Conservation (phyloP, 2,797 vertebrate genomes). For the Cryptoprocta ferox region DNA sequence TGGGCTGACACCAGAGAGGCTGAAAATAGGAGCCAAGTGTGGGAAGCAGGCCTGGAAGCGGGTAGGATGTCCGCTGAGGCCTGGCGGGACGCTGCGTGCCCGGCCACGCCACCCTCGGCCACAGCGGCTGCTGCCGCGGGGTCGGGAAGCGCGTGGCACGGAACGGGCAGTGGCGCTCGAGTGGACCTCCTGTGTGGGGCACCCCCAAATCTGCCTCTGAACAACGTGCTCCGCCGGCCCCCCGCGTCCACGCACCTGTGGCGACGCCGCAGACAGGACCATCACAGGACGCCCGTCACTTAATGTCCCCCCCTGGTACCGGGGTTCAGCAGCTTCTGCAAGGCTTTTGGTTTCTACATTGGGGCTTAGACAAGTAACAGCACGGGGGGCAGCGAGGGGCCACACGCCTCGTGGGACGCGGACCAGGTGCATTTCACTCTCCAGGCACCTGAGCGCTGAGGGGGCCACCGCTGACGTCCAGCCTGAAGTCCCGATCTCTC, state of each 20-base stretch:
- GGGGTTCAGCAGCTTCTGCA: fast-evolving
- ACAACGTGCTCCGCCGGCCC: not conserved
- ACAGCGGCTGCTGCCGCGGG: fast-evolving
- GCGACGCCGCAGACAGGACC: not conserved
- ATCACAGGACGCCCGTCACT: fast-evolving
- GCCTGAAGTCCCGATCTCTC: not conserved
- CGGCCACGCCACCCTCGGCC: not conserved
- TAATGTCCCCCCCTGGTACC: fast-evolving
- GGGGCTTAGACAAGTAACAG: not conserved
- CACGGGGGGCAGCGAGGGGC: too few species aligned
- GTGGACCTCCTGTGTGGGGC: not conserved
- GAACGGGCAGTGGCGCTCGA: not conserved
- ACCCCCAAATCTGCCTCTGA: too few species aligned
- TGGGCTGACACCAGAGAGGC: not conserved
- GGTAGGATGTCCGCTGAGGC: fast-evolving
- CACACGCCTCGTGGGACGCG: fast-evolving
- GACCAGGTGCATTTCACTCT: fast-evolving
- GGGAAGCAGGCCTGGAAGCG: not conserved
- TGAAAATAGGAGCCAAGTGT: not conserved
- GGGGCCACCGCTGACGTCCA: fast-evolving
- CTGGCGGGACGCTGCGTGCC: not conserved
- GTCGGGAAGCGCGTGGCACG: not conserved
- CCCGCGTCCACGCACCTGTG: fast-evolving
- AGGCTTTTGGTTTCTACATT: fast-evolving
- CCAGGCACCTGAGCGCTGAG: fast-evolving